phyloP scores from a whole-genome alignment of 1,140 invertebrate genomes.

The Eumaeus atala region DNA sequence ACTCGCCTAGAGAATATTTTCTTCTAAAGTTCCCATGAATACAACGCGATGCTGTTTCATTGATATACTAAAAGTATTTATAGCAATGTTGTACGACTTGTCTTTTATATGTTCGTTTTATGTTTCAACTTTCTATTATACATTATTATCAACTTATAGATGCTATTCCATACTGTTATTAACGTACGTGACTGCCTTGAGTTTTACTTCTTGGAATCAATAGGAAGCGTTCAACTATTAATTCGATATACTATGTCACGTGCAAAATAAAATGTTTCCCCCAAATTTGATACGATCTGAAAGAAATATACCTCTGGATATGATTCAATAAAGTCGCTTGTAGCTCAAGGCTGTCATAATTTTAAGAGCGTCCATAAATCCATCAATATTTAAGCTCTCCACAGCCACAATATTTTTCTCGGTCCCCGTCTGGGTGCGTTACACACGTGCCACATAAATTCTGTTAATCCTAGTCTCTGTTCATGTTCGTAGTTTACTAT shows the following conservation, averaged over 20 bases:
- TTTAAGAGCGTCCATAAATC: slow-evolving; percentile 71
- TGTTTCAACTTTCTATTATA: not conserved
- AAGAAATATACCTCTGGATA: slow-evolving; percentile 58
- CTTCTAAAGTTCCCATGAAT: slow-evolving; percentile 61
- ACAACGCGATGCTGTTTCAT: slow-evolving; percentile 44
- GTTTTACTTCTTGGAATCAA: too few species aligned
- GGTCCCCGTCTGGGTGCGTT: slow-evolving; percentile 54
- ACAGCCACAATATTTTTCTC: slow-evolving; percentile 70
- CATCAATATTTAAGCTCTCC: slow-evolving; percentile 69
- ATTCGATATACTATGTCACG: slow-evolving; percentile 23
- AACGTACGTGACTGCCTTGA: too few species aligned
- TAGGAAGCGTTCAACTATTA: too few species aligned
- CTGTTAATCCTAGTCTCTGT: slow-evolving; percentile 60
- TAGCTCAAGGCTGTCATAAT: slow-evolving; percentile 65
- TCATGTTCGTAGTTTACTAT: slow-evolving; percentile 54
- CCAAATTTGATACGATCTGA: slow-evolving; percentile 46
- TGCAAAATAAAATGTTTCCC: slow-evolving; percentile 47
- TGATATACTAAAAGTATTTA: slow-evolving; percentile 33
- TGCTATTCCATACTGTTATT: too few species aligned
- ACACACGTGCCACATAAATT: slow-evolving; percentile 69
- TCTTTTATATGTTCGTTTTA: not conserved
- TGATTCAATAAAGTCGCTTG: slow-evolving; percentile 68
- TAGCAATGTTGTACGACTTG: not conserved
- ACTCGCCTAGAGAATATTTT: slow-evolving; percentile 66
- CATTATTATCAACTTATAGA: too few species aligned